Conservation (phyloP, 53 echinoderm and acorn worm genomes). For the Hippasteria phrygiana region DNA sequence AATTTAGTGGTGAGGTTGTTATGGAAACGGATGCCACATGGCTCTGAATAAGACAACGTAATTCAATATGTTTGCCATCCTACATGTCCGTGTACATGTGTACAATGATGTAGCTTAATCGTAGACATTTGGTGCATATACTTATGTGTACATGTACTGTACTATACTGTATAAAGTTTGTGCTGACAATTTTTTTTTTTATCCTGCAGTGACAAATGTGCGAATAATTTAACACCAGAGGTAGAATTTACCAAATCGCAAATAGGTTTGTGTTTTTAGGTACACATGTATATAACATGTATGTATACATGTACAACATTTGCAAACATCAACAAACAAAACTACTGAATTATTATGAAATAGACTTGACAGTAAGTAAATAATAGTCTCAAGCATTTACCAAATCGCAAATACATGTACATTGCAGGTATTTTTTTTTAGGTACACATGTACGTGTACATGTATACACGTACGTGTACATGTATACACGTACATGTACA, state of each 20-base stretch:
- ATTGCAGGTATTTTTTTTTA: neutral
- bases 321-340: too few species aligned
- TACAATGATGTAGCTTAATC: neutral
- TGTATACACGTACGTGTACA: constrained; percentile 12
- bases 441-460: constrained; percentile 4
- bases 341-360: too few species aligned
- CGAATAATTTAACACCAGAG: too few species aligned
- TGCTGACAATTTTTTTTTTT: too few species aligned
- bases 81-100: constrained; percentile 1
- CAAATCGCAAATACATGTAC: too few species aligned
- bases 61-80: constrained; percentile 22
- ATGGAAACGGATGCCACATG: constrained; percentile 24
- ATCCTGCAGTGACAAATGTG: too few species aligned
- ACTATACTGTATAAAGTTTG: too few species aligned
- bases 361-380: too few species aligned
- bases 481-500: too few species aligned
- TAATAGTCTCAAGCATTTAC: too few species aligned
- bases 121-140: neutral
- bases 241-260: neutral
- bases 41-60: constrained; percentile 14
- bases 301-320: neutral
- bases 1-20: constrained; percentile 19
- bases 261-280: neutral
- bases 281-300: neutral
- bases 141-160: neutral